Conservation (phyloP, 2,113 vertebrate species). For the Riparia riparia region DNA sequence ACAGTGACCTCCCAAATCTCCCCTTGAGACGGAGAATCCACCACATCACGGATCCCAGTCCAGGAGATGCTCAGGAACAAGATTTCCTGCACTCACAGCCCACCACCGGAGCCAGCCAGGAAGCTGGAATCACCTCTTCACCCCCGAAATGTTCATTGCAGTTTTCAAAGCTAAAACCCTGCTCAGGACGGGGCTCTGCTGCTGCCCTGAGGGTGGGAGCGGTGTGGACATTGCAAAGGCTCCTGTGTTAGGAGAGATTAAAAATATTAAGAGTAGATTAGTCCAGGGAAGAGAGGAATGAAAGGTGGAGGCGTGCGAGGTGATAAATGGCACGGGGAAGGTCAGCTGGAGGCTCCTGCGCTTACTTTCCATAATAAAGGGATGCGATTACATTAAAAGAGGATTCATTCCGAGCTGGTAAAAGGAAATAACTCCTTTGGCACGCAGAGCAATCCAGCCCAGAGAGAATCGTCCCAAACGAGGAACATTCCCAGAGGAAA, state of each 20-base stretch:
- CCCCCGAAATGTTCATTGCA: not conserved
- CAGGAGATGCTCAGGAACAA: not conserved
- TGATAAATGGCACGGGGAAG: not conserved
- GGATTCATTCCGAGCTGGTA: not conserved
- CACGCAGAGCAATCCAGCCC: not conserved
- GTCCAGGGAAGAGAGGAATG: not conserved
- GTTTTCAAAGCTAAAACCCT: not conserved
- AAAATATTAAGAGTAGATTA: not conserved
- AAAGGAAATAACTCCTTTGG: not conserved
- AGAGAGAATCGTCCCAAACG: not conserved
- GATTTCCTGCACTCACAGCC: not conserved
- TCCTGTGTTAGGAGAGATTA: not conserved
- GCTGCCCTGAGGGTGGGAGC: not conserved
- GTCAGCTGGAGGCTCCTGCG: not conserved
- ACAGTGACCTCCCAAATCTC: not conserved
- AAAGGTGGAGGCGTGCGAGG: not conserved
- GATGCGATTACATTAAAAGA: not conserved
- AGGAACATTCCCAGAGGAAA: not conserved
- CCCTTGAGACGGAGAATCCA: not conserved
- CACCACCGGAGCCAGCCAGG: not conserved
- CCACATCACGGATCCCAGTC: not conserved
- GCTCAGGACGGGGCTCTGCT: not conserved
- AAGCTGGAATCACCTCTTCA: not conserved
- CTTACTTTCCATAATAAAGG: not conserved
- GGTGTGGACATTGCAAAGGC: not conserved